Evolutionary conservation across 2,888 invertebrate species (phyloP).

Genomic region (Nymphalis c-album): DNA sequence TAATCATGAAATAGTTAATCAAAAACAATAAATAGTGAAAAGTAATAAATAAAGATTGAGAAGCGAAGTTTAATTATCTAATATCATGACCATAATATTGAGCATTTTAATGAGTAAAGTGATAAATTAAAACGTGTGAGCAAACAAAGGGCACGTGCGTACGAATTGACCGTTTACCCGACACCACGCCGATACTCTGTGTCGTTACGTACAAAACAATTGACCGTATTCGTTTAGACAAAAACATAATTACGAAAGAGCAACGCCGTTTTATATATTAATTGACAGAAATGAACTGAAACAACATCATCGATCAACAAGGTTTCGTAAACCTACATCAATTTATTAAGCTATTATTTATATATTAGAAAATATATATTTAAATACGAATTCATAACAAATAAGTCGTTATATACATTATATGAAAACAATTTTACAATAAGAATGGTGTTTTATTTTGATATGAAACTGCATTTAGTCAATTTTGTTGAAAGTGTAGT

Average conservation of each 20-base stretch:
- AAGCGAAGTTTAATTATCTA: slow-evolving; percentile 63
- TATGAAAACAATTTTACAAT: slow-evolving; percentile 48
- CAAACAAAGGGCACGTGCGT: slow-evolving; percentile 71
- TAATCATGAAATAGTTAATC: not conserved
- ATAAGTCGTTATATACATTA: slow-evolving; percentile 57
- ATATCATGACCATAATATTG: slow-evolving; percentile 77
- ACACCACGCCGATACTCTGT: slow-evolving; percentile 18
- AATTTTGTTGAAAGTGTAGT: slow-evolving; percentile 15
- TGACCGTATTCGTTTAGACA: slow-evolving; percentile 38
- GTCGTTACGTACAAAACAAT: slow-evolving; percentile 35
- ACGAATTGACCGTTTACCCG: slow-evolving; percentile 70
- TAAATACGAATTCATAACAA: slow-evolving; percentile 68
- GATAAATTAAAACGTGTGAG: slow-evolving; percentile 62
- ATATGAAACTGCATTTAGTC: slow-evolving; percentile 6
- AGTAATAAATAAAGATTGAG: slow-evolving; percentile 57
- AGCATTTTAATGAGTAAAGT: slow-evolving; percentile 79
- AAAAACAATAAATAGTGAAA: slow-evolving; percentile 56
- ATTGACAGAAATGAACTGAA: slow-evolving; percentile 77
- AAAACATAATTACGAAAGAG: slow-evolving; percentile 51
- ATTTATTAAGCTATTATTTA: slow-evolving; percentile 44
- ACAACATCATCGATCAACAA: slow-evolving; percentile 67
- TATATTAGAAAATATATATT: slow-evolving; percentile 41
- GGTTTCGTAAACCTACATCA: slow-evolving; percentile 64
- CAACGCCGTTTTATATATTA: slow-evolving; percentile 64
- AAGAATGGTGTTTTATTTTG: not conserved